Base-by-base conservation (phyloP, 2,797 vertebrate species). In the Caiman crocodilus region DNA sequence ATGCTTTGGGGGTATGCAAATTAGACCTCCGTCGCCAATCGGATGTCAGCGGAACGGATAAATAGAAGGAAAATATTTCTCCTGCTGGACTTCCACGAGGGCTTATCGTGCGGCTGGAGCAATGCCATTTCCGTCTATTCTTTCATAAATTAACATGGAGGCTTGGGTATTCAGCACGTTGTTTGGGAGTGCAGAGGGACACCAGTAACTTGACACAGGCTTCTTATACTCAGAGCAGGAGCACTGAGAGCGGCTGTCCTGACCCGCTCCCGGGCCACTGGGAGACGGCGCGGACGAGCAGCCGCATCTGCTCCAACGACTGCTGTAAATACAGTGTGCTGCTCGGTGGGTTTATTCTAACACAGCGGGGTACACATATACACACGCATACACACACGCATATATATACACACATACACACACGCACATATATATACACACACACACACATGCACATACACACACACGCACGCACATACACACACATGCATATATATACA, bases 161-260 rank as follows among this genome's bases (percentile, higher is more conserved):
- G 95, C 69, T 61, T 96, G 69, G 87, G 92, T 91, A 94, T 95
- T 93, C 96, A 93, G 94, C 97, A 95, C 89, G 76, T 88, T 84
- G 42, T 50, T 50, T 50, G 85, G 84, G 78, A 89, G 90, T 78
- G 82, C 35, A 87, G n/a, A 69, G 16, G 42, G 50, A 58, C 65
- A 79, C 0, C 0, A 86, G 90, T 81, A 79, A 87, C 76, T 80
- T 42, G 9, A 96, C 30, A 75, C 42, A 76, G 58, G 50, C 61
- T 93, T 93, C 11, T 11, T 73, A 75, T 74, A 93, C 65, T 17
- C 80, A 89, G 84, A 0, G 81, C 50, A 75, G 50, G 28, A 86
- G 50, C 30, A 20, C 42, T 87, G 35, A 69, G 12, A 35, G 20
- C 35, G 35, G 35, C 32, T n/a, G 32, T 23, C 21, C 56, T 71